Base-by-base conservation (phyloP, 2,888 invertebrate species). In the Apodemia zela region DNA sequence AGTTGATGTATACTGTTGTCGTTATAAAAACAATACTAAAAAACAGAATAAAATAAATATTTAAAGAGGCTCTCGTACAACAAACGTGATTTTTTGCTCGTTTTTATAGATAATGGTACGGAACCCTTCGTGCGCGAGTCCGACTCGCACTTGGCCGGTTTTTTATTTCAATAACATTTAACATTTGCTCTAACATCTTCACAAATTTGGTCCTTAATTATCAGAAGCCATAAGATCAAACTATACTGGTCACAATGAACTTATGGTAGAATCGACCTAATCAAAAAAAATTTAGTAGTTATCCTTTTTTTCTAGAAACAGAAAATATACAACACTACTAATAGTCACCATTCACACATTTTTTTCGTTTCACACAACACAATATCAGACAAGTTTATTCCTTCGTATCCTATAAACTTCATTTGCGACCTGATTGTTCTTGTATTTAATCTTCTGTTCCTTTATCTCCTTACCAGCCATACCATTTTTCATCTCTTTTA, bases 351-450 rank as follows among this genome's bases (percentile, higher is more conserved):
- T 49, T 49, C 45, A n/a, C 21, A 21, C 29, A 17, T 15, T 33
- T 59, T 8, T 63, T 54, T 25, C 4, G 25, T 2, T 25, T 54
- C 25, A 62, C 54, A 60, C 29, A 60, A n/a, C 63, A 62, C 54
- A 61, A 54, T 61, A 59, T 51, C 84, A 90, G 67, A 87, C 73
- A 65, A 89, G 78, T 71, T 90, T 91, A 65, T 87, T 76, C 68
- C 88, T 78, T 63, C 79, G 77, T 87, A 90, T 89, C 71, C 89
- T 79, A 42, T 75, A 80, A 71, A 93, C 87, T 74, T 92, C 85
- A 67, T 81, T 89, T 13, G 87, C 89, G 0, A 93, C 78, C 60
- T 82, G 81, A 63, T 77, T 84, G 72, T 92, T 93, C 73, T 93
- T 93, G 70, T 84, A 93, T 69, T 85, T 86, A 8, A 89, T 65